phyloP scores from a whole-genome alignment of 2,113 vertebrate species.

The Silurus glanis region DNA sequence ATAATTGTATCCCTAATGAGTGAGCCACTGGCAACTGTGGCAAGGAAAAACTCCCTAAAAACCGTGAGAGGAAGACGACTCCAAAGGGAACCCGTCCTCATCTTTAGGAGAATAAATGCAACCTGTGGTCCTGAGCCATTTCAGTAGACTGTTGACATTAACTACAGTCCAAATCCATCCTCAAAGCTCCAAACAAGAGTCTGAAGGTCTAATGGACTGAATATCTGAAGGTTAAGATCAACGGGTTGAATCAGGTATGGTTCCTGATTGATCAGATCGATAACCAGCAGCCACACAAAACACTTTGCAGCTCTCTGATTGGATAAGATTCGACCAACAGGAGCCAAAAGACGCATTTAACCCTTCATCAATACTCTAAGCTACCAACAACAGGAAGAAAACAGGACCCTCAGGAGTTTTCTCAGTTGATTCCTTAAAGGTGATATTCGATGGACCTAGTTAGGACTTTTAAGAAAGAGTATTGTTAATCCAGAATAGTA shows the following conservation, averaged over 20 bases:
- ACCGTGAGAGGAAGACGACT: no score
- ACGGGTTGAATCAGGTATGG: background rate
- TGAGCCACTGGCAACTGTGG: no score
- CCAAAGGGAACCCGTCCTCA: no score
- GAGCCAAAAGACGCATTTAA: background rate
- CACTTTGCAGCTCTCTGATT: background rate
- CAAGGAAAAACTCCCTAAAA: no score
- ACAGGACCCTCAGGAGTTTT: background rate
- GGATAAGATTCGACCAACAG: background rate
- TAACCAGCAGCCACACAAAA: background rate
- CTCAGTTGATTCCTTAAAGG: background rate
- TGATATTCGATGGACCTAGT: no score
- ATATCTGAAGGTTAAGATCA: background rate
- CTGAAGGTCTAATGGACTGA: background rate
- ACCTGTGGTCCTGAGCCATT: no score
- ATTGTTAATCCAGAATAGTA: no score
- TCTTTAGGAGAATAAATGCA: no score
- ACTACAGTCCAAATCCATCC: no score
- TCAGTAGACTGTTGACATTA: no score
- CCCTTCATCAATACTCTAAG: background rate
- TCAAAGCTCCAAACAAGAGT: background rate
- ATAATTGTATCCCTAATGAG: no score
- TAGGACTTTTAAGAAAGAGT: background rate
- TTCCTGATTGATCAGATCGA: background rate
- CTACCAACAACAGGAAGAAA: background rate